Conservation (phyloP, 2,113 vertebrate species). For the Nyctereutes procyonoides region DNA sequence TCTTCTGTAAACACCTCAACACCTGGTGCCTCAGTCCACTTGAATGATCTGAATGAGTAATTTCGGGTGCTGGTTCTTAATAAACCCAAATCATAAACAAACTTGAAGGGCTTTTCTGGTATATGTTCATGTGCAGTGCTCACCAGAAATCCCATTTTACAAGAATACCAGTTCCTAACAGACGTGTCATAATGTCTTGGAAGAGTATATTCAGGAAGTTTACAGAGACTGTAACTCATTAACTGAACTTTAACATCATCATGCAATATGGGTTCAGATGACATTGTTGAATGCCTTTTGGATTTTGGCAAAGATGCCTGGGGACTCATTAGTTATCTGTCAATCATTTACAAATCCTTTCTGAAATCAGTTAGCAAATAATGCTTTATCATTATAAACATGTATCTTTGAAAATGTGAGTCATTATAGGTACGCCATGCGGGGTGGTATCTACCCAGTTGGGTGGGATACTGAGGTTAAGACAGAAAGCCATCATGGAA, state of each 20-base stretch:
- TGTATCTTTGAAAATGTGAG: slow-evolving; percentile 6
- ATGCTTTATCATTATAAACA: slow-evolving; percentile 17
- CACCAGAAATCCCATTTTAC: neutral
- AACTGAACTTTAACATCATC: slow-evolving; percentile 54
- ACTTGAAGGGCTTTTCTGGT: neutral
- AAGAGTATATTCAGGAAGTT: slow-evolving; percentile 30
- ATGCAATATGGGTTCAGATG: slow-evolving; percentile 31
- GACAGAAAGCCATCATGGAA: neutral
- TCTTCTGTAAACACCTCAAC: neutral
- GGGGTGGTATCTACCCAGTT: neutral
- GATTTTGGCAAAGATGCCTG: slow-evolving; percentile 70
- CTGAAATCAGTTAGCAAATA: slow-evolving; percentile 69
- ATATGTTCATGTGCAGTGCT: neutral
- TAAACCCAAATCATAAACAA: neutral
- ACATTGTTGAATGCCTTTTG: slow-evolving; percentile 56
- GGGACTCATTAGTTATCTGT: slow-evolving; percentile 66
- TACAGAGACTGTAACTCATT: slow-evolving; percentile 66
- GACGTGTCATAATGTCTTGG: neutral
- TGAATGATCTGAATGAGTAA: neutral
- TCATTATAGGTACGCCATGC: fast-evolving
- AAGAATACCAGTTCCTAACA: neutral
- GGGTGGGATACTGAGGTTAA: neutral
- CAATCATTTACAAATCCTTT: slow-evolving; percentile 73
- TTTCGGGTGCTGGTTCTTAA: neutral
- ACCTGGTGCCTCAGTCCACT: neutral